These are phyloP conservation scores for Torymus texanus DNA, from an alignment of 2,888 invertebrate species.

Conservation along the genomic window DNA sequence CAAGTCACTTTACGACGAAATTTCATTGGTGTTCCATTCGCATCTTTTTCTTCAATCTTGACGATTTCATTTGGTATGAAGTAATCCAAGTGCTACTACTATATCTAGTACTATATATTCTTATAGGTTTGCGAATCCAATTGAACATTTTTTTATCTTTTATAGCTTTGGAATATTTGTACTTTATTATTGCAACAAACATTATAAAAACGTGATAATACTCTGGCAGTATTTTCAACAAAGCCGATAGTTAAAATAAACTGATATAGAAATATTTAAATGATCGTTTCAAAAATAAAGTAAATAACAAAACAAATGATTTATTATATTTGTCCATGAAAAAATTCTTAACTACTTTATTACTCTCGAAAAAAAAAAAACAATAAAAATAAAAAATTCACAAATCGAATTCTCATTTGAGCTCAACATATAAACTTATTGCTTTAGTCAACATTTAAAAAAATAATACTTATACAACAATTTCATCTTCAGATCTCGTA, in stretches of 20 bases:
- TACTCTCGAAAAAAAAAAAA: slow-evolving; percentile 10
- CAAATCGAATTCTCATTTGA: slow-evolving; percentile 1
- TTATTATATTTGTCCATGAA: slow-evolving; percentile 15
- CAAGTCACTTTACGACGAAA: slow-evolving; percentile 54
- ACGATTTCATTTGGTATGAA: slow-evolving; percentile 2
- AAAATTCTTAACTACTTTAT: slow-evolving; percentile 3
- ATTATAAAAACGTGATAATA: slow-evolving; percentile 30
- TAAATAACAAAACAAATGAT: not conserved
- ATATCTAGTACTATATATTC: not conserved
- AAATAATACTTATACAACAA: slow-evolving; percentile 25
- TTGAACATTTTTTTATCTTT: slow-evolving; percentile 4
- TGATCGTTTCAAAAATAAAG: slow-evolving; percentile 6
- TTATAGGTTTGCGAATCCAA: slow-evolving; percentile 1
- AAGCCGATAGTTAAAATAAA: not conserved
- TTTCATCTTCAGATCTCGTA: slow-evolving; percentile 27
- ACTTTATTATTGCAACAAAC: slow-evolving; percentile 34
- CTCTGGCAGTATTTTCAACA: slow-evolving; percentile 26
- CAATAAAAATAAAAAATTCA: slow-evolving; percentile 15
- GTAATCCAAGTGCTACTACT: not conserved
- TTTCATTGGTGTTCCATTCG: slow-evolving; percentile 26
- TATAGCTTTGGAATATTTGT: slow-evolving; percentile 3
- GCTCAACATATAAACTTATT: slow-evolving; percentile 18
- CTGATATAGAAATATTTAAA: not conserved
- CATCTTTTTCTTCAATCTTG: slow-evolving; percentile 6
- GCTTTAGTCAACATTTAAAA: slow-evolving; percentile 22